Base-by-base conservation (phyloP, 1,140 invertebrate genomes). In the Orussus abietinus region DNA sequence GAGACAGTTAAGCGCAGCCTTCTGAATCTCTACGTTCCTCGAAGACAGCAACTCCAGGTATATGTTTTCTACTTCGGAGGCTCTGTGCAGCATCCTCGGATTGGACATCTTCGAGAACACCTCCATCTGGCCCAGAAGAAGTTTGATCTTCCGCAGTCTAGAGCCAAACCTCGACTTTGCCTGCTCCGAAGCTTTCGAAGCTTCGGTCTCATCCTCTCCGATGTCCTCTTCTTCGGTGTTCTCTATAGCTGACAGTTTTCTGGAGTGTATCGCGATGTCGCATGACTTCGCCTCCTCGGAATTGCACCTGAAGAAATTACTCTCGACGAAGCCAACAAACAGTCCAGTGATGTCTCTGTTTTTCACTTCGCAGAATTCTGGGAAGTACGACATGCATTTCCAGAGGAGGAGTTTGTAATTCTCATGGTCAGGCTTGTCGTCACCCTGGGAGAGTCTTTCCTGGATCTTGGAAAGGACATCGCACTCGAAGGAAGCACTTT, bases 331-430 rank as follows among this genome's bases (percentile, higher is more conserved):
- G 35, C 82, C 74, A 11, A 94, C 77, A 45, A 95, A 88, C 1
- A 92, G 51, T 10, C 79, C 76, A 0, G 86, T 82, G 4, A 93
- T 56, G 59, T 91, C 85, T 46, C 83, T 78, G 57, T 90, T 92
- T 59, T 82, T 86, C 0, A 77, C 69, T 66, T 93, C 89, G 53
- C 82, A 84, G 2, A 87, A 76, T 45, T 83, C 76, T 3, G 85
- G 72, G 59, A 92, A 87, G 43, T 75, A 63, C 3, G 72, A 68
- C 80, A 96, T 84, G 25, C 81, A 76, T 65, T 86, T 86, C 82
- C 91, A 90, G 1, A 96, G 57, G 19, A 91, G 74, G 26, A 85
- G 74, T 51, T 89, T 79, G 62, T 88, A 87, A 66, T 90, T 92
- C 9, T 75, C 60, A 47, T 79, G 74, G 70, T 92, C 88, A 13